Base-by-base conservation (phyloP, 2,888 invertebrate species). In the Crossocerus cetratus region DNA sequence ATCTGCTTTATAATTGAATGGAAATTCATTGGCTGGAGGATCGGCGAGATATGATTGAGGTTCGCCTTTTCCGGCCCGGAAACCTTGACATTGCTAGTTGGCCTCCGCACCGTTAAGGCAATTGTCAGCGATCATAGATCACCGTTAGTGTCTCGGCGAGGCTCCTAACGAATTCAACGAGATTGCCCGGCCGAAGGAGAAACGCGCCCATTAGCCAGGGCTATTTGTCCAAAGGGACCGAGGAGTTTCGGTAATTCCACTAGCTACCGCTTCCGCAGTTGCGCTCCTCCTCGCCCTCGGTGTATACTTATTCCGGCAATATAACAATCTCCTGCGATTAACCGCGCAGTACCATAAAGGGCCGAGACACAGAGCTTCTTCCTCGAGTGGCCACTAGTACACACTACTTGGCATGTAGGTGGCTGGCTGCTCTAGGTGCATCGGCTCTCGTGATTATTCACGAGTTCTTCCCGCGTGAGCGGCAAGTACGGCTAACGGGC, bases 31-130 rank as follows among this genome's bases (percentile, higher is more conserved):
- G 32, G 32, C 8, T 2, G 1, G 2, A 32, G 44, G n/a, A 16
- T 20, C 42, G 23, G 60, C 54, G 20, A 32, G 13, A 63, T 57
- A 53, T 69, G 42, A 71, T 55, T 21, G 65, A 21, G 14, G 57
- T 20, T 18, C 13, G 59, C 5, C 53, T 59, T 42, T 13, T 49
- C 43, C 53, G 44, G 13, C 45, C 13, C 20, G 53, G 64, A 44
- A 32, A 68, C 62, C 69, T 80, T 74, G 76, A 72, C 76, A 70
- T 72, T 82, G 77, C 66, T 53, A 65, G 57, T 70, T 67, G 64
- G 21, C 54, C 58, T 8, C 32, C 44, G 63, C 44, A 21, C 32
- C 18, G 60, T 56, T 63, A 60, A 43, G 16, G 23, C 53, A 45
- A 65, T 49, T 42, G 59, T 54, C 53, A 56, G 32, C 55, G 5